phyloP scores from a whole-genome alignment of 2,113 vertebrate genomes.

The Clupea harengus region DNA sequence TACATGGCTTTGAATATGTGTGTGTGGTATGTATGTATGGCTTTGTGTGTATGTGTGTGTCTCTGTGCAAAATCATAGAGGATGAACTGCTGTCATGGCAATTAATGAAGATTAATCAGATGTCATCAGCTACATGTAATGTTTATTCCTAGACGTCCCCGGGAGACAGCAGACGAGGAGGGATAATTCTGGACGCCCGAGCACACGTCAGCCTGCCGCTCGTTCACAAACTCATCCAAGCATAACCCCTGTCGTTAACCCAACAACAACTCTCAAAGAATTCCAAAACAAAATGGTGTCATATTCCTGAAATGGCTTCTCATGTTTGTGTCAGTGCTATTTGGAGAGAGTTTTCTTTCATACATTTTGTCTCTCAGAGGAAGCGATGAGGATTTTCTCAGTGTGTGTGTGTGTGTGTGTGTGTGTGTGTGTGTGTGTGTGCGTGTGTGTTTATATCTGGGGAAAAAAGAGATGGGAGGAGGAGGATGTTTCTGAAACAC shows the following conservation, averaged over 20 bases:
- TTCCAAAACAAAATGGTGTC: conserved; percentile 14
- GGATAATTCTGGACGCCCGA: background rate
- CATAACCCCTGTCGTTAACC: conserved; percentile 10
- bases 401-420: background rate
- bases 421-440: background rate
- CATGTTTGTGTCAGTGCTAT: background rate
- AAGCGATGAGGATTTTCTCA: background rate
- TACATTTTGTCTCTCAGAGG: background rate
- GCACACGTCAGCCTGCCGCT: background rate
- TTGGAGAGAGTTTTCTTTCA: background rate
- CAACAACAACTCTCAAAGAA: conserved; percentile 19
- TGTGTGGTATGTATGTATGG: background rate
- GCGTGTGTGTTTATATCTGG: background rate
- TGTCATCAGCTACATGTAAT: conserved; percentile 37
- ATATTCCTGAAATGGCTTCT: conserved; percentile 15
- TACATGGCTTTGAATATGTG: background rate
- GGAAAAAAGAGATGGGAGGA: background rate
- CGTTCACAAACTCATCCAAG: background rate
- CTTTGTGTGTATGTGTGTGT: conserved; percentile 15
- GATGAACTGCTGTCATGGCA: conserved; percentile 47
- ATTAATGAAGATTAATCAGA: conserved; percentile 54
- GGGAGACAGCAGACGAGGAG: conserved; percentile 26
- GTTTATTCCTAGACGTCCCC: conserved; percentile 37
- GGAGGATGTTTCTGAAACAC: background rate
- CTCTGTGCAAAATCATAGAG: conserved; percentile 28